Evolutionary conservation across 1,140 invertebrate genomes (phyloP).

Genomic region (Druon quercuslanigerum): DNA sequence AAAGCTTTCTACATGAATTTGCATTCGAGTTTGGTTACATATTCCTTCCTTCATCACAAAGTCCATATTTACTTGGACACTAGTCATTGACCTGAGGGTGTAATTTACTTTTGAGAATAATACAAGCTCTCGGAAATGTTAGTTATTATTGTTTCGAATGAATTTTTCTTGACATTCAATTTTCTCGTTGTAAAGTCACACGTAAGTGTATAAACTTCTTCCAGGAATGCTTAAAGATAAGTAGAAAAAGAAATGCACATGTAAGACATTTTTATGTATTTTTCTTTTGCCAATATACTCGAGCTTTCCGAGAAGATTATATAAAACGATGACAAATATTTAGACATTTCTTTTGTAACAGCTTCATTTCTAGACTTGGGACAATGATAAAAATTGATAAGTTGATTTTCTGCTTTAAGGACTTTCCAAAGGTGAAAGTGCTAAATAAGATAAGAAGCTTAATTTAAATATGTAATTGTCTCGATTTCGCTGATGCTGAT

Average conservation of each 20-base stretch:
- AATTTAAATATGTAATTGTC: background rate
- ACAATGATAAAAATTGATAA: background rate
- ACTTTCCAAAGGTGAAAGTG: slow-evolving; percentile 53
- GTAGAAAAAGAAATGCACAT: too few relatives aligned
- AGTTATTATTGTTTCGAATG: background rate
- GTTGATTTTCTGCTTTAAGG: slow-evolving; percentile 33
- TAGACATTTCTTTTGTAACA: too few relatives aligned
- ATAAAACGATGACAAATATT: too few relatives aligned
- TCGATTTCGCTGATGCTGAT: background rate
- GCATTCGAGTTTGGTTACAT: background rate
- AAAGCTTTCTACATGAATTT: slow-evolving; percentile 1
- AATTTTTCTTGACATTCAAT: background rate
- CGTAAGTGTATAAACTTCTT: too few relatives aligned
- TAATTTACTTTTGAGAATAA: background rate
- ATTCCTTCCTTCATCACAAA: background rate
- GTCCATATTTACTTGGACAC: background rate
- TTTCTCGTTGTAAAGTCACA: too few relatives aligned
- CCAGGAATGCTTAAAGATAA: too few relatives aligned
- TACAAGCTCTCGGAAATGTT: background rate
- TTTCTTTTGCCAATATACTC: too few relatives aligned
- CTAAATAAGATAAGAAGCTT: slow-evolving; percentile 36
- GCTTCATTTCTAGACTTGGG: too few relatives aligned
- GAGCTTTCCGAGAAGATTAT: too few relatives aligned
- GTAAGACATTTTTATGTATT: too few relatives aligned
- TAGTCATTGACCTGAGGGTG: background rate